Base-by-base conservation (phyloP, 2,888 invertebrate species). In the Pogonocherus hispidulus region DNA sequence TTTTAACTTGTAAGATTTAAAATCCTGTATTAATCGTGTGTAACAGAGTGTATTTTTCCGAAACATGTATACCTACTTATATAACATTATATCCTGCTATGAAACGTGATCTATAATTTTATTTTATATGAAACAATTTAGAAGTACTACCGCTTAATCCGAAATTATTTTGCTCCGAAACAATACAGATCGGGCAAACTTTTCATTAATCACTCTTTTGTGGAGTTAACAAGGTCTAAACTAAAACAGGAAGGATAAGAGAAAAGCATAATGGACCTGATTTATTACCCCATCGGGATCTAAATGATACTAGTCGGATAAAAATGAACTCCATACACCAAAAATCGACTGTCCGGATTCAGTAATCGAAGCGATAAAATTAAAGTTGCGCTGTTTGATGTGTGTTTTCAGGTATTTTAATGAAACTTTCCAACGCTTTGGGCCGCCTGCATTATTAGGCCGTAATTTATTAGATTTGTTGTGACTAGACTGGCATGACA, bases 211-310 rank as follows among this genome's bases (percentile, higher is more conserved):
- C 57, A 57, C 11, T n/a, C n/a, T 14, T 22, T 44, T 16, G 52
- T 52, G 46, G 11, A 22, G 44, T 57, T 57, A 57, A 57, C 44
- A 23, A 44, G 23, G 32, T 27, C 56, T 14, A 56, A 56, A 56
- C 23, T 57, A 18, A 27, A 57, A 22, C 46, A 44, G 23, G 2
- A 16, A 16, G 44, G 20, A 57, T 57, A 57, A 57, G 22, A 46
- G 57, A 20, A 57, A 46, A 16, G 22, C 44, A 57, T 23, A 57
- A 16, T 44, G 44, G 46, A 44, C 22, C 57, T 57, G 57, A 57
- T 57, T 57, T 57, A 57, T 57, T 57, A 46, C 16, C 18, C 44
- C 22, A 9, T 22, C 9, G 8, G 41, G 56, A 46, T 32, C 44
- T 46, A 22, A 19, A 46, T 55, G 37, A 11, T 20, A 8, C 46